Base-by-base conservation (phyloP, 35 echinoderm and acorn worm species). In the Acanthaster planci region DNA sequence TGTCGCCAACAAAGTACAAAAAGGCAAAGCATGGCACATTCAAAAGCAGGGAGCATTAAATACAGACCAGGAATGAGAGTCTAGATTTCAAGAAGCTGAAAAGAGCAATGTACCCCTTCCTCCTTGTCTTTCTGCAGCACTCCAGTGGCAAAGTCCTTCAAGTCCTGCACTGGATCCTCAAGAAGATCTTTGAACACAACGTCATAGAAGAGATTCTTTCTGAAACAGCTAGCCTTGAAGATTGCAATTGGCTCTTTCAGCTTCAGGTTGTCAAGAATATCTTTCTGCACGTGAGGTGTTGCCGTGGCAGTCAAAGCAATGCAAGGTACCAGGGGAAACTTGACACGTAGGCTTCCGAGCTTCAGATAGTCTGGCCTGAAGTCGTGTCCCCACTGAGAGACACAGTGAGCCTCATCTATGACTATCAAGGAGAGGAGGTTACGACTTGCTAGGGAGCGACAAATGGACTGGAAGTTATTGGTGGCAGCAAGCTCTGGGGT, bases 351-450 rank as follows among this genome's bases (percentile, higher is more conserved):
- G 5, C 38, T 42, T 18, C 96, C 96, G 31, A 99, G 92, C 55
- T 94, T 99, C n/a, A 99, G 67, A 57, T 99, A 99, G 57, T 91
- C 89, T 27, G 96, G 96, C 35, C 96, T 58, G 79, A 99, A 99
- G 54, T 99, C 96, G 64, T 99, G 96, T n/a, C 96, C 96, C 96
- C 96, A 99, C 83, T 99, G 96, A 8, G 96, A 99, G 1, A 99
- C 96, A 53, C 96, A 99, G 83, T 99, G 96, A 18, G 96, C 96
- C 53, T 99, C 96, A 77, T 99, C 96, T 7, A 99, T 83, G 1
- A 99, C 92, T 60, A 99, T 89, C 44, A 87, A 88, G 16, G 83
- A 81, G 1, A 94, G 78, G n/a, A 94, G 78, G 44, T 85, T 85
- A 7, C 60, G 81, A 29, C 54, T 39, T 16, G 82, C 54, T 8